These are phyloP conservation scores for Littorina saxatilis DNA, from an alignment of 1,140 invertebrate species.

Conservation along the genomic window DNA sequence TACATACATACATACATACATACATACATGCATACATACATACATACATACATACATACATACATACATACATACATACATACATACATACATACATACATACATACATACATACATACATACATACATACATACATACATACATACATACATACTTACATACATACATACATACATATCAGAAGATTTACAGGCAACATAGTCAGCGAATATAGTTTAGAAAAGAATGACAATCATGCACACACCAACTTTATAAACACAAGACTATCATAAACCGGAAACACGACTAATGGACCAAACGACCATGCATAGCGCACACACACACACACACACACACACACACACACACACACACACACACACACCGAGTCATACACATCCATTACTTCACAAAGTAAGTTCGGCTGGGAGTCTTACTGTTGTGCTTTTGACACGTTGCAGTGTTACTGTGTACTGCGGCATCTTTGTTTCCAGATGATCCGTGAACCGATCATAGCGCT, in stretches of 20 bases:
- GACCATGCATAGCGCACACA: no score
- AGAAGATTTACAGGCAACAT: not conserved
- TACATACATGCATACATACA: slow-evolving; percentile 9
- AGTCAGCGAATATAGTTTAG: no score
- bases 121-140: slow-evolving; percentile 17
- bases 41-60: slow-evolving; percentile 16
- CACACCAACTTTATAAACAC: no score
- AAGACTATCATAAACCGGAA: no score
- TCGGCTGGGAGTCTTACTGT: no score
- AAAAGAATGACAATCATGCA: not conserved
- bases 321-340: not conserved
- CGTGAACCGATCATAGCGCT: no score
- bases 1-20: not conserved
- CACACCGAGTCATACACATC: no score
- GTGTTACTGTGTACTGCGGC: no score
- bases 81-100: not conserved
- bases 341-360: not conserved
- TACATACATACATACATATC: not conserved
- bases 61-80: slow-evolving; percentile 17
- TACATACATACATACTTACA: slow-evolving; percentile 18
- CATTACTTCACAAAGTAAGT: no score
- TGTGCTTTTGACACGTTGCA: no score
- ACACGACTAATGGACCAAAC: no score
- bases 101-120: not conserved
- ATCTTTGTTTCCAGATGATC: no score